Evolutionary conservation across 2,113 vertebrate species (phyloP).

Genomic region (Penelope pileata): DNA sequence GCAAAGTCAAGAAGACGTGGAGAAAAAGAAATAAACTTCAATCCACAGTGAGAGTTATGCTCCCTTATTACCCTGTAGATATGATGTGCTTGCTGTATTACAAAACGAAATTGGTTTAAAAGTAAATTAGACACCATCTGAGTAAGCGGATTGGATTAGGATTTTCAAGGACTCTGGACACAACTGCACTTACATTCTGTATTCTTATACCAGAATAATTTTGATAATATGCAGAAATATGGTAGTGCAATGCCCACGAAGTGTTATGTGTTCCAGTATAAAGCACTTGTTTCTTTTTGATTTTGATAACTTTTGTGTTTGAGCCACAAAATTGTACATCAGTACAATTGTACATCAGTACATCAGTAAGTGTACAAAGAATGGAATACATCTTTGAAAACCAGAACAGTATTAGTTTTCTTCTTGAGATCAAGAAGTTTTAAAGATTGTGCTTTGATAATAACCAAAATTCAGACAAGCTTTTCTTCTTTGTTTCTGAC

Average conservation of each 20-base stretch:
- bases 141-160: neutral
- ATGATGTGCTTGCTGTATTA: neutral
- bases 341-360: too few species aligned
- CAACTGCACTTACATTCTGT: neutral
- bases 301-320: neutral
- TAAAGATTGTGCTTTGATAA: neutral
- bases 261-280: neutral
- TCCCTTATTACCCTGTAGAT: neutral
- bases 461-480: neutral
- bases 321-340: too few species aligned
- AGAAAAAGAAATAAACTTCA: neutral
- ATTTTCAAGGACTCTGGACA: neutral
- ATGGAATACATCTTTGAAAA: neutral
- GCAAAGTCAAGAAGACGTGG: neutral
- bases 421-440: neutral
- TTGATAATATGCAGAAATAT: neutral
- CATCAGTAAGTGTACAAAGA: neutral
- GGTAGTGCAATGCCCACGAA: neutral
- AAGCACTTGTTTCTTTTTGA: neutral
- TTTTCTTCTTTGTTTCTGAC: neutral
- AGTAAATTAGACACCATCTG: neutral
- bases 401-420: neutral
- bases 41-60: rapidly evolving
- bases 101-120: neutral
- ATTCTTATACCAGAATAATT: neutral